Conservation (phyloP, 2,113 vertebrate species). For the Colius striatus region DNA sequence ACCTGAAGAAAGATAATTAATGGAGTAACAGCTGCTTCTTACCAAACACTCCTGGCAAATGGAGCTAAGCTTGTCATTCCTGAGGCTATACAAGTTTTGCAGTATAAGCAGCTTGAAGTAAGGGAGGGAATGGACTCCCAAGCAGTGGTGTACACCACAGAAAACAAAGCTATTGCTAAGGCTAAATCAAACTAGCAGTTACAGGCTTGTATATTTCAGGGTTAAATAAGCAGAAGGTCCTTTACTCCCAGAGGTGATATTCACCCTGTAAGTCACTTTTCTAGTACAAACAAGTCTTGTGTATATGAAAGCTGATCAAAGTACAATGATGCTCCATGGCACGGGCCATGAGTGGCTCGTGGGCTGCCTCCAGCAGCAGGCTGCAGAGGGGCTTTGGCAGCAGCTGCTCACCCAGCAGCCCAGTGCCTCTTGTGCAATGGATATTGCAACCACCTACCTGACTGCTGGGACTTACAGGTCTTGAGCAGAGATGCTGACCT, state of each 20-base stretch:
- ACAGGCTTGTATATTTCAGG: background rate
- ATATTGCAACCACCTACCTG: background rate
- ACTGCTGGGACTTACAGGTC: rapidly evolving
- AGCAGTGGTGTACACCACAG: background rate
- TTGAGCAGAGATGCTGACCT: background rate
- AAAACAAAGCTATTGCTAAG: background rate
- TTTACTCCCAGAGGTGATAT: background rate
- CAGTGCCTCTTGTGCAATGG: background rate
- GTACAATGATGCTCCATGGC: rapidly evolving
- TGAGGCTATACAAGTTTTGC: background rate
- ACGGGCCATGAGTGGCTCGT: rapidly evolving
- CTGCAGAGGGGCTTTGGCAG: background rate
- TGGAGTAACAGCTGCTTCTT: background rate
- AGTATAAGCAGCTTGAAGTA: background rate
- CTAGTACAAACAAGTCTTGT: background rate
- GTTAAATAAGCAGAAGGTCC: background rate
- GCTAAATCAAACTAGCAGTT: background rate
- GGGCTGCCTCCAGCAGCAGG: background rate
- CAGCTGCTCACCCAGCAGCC: background rate
- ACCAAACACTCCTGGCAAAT: background rate
- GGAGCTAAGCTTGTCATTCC: background rate
- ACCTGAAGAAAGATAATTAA: background rate
- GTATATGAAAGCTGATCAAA: background rate
- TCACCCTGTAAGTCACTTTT: background rate
- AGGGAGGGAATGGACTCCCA: rapidly evolving